Percentiles rank a stretch among this genome's conserved stretches.
Conservation (phyloP, 2,113 vertebrate genomes). For the Pavo muticus region DNA sequence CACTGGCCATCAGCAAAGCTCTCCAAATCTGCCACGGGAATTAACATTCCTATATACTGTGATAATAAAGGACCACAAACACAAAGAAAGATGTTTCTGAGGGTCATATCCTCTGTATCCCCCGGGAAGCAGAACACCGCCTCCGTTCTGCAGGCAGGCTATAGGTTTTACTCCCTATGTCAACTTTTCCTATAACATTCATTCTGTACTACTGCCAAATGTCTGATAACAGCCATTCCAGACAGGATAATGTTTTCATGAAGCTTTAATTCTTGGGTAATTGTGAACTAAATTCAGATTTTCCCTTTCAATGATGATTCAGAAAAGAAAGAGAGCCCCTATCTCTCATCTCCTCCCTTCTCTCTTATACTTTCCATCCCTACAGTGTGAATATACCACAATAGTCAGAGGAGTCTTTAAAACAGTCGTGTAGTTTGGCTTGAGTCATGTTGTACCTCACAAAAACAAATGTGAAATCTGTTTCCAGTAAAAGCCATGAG, state of each 20-base stretch:
- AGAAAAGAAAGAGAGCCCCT: not conserved
- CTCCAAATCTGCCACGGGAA: rapidly evolving
- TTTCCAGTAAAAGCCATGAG: slow-evolving; percentile 19
- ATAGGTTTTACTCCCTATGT: rapidly evolving
- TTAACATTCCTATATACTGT: rapidly evolving
- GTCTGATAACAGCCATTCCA: not conserved
- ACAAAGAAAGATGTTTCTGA: not conserved
- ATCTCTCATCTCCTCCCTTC: not conserved
- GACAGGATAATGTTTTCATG: not conserved
- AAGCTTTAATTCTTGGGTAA: not conserved
- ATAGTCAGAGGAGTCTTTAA: not conserved
- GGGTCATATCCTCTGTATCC: not conserved
- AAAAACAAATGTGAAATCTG: slow-evolving; percentile 32
- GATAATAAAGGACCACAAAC: not conserved
- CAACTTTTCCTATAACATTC: rapidly evolving
- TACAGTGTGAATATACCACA: not conserved
- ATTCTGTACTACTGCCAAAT: not conserved
- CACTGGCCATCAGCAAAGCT: not conserved
- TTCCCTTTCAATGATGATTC: not conserved
- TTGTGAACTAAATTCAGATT: not conserved
- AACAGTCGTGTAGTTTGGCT: not conserved
- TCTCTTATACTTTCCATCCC: not conserved
- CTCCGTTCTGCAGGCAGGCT: not conserved
- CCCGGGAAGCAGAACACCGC: not conserved
- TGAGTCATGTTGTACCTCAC: not conserved